Evolutionary conservation across 1,140 invertebrate species (phyloP).

Genomic region (Brachionus calyciflorus): DNA sequence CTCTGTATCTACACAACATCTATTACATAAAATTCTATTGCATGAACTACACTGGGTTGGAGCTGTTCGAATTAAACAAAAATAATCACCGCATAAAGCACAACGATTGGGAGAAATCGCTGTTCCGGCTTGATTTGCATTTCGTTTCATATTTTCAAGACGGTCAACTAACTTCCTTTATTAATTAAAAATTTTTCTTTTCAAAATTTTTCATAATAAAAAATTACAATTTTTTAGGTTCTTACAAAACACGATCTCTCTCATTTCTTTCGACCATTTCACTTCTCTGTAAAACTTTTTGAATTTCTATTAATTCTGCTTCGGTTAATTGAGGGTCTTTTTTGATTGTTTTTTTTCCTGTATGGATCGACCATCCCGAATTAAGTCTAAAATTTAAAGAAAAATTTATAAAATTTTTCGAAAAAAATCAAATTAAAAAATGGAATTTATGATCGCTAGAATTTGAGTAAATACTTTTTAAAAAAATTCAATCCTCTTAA

Average conservation of each 20-base stretch:
- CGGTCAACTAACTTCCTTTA: conserved; percentile 29
- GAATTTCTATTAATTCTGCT: conserved; percentile 35
- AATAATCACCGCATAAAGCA: conserved; percentile 31
- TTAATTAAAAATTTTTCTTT: too few relatives aligned
- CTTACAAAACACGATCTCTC: conserved; percentile 31
- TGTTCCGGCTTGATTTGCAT: conserved; percentile 7
- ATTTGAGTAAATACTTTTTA: too few relatives aligned
- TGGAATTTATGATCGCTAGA: too few relatives aligned
- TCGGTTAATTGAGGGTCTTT: conserved; percentile 35
- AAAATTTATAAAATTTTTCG: background rate
- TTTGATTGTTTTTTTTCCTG: conserved; percentile 38
- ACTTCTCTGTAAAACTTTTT: conserved; percentile 43
- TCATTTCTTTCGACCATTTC: conserved; percentile 31
- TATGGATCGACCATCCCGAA: conserved; percentile 41
- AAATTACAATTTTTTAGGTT: background rate
- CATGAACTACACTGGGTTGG: conserved; percentile 35
- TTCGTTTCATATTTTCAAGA: conserved; percentile 44
- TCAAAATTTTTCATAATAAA: background rate
- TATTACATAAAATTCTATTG: conserved; percentile 34
- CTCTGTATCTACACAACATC: conserved; percentile 39
- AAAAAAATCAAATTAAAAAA: background rate
- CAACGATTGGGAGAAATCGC: conserved; percentile 11
- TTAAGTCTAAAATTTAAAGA: background rate
- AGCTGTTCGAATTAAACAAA: conserved; percentile 24
- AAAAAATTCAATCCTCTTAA: too few relatives aligned